Evolutionary conservation across 1,140 invertebrate species (phyloP), one percentile per base, ranked within the genome.

Genomic region (Pygmarrhopalites habei): DNA sequence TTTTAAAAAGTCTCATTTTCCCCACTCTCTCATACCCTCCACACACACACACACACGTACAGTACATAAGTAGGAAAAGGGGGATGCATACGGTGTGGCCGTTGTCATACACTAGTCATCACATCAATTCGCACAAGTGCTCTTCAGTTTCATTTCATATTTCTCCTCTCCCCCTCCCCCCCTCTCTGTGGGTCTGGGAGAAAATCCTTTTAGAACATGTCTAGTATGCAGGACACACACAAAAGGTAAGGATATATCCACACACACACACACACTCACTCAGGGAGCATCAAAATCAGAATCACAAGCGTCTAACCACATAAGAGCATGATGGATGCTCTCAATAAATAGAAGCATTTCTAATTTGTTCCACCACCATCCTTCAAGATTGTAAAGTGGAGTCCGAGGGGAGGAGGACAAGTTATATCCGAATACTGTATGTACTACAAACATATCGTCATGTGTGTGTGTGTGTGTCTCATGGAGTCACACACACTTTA

Each of bases 131-230:
- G 53, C 35, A 26, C 41, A 43, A 61, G 59, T 21, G 26, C 44
- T 61, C 59, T 61, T 61, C 59, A 61, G 30, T 61, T 61, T 52
- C 59, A 61, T 49, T 51, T 61, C 59, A 56, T 39, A 61, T 49
- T 61, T 53, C 46, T 52, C 51, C 30, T 53, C 49, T 53, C 41
- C 59, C 49, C 44, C 21, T 17, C 17, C 35, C 17, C 35, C 17
- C 35, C 17, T 17, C 35, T 39, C 35, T 39, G 23, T 49, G 23
- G 12, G 19, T 19, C 7, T 15, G 19, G 46, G 46, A 19, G 46
- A 49, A 49, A 21, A 49, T 14, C 7, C 12, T 12, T 12, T 15
- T 23, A 19, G 23, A 23, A 23, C 10, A 49, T 7, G 23, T 19
- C 7, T 23, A 49, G 7, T 14, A 23, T 49, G 23, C 46, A n/a